A percentile compares a stretch with the other conserved stretches of the same genome.
phyloP scores from a whole-genome alignment of 2,888 invertebrate genomes.

The Allophyes oxyacanthae region DNA sequence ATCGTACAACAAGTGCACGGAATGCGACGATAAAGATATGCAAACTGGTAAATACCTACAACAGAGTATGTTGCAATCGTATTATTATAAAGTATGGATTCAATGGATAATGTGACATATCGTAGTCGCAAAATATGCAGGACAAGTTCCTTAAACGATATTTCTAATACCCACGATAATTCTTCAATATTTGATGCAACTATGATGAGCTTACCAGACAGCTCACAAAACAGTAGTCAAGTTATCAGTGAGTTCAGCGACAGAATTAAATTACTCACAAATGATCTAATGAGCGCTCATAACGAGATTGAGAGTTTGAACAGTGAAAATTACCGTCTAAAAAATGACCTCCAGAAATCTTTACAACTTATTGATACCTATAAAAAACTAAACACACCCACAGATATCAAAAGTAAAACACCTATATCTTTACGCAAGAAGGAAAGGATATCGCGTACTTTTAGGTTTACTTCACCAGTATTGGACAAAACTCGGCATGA shows the following conservation, averaged over 20 bases:
- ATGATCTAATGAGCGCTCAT: constrained; percentile 3
- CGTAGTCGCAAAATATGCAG: not conserved
- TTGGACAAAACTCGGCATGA: too few relatives aligned
- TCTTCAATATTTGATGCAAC: constrained; percentile 6
- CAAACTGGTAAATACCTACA: too few relatives aligned
- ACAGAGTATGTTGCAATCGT: too few relatives aligned
- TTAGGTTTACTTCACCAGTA: too few relatives aligned
- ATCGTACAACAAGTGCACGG: too few relatives aligned
- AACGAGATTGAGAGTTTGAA: constrained; percentile 6
- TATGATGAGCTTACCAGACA: constrained; percentile 10
- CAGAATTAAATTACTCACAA: constrained; percentile 1
- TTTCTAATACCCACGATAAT: not conserved
- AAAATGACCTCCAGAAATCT: not conserved
- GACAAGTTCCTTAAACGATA: not conserved
- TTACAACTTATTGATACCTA: not conserved
- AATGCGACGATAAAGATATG: too few relatives aligned
- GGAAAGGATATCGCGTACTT: too few relatives aligned
- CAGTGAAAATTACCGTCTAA: constrained; percentile 4
- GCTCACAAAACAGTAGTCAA: not conserved
- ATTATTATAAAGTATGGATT: too few relatives aligned
- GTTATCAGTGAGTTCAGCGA: constrained; percentile 1
- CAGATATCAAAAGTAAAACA: not conserved
- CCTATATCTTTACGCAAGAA: not conserved
- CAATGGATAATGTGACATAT: too few relatives aligned
- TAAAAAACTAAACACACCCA: not conserved